These are phyloP conservation scores for Eupithecia pulchellata DNA, from an alignment of 2,888 invertebrate genomes.

Conservation along the genomic window DNA sequence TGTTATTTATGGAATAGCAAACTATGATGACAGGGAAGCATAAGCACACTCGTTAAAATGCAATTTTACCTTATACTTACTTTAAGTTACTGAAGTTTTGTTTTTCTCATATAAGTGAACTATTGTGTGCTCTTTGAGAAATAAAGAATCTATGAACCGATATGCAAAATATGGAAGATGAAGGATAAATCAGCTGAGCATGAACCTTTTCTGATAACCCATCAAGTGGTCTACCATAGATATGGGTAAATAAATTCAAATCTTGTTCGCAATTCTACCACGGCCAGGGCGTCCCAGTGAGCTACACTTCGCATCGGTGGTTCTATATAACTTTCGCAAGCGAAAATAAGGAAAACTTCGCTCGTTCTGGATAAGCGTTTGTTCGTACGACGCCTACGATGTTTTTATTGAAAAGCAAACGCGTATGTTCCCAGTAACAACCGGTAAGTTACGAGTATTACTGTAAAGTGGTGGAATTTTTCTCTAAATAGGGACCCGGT, in stretches of 20 bases:
- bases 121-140: too few species aligned
- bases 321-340: not conserved
- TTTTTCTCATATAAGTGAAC: too few species aligned
- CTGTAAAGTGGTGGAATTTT: conserved; percentile 10
- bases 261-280: not conserved
- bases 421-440: not conserved
- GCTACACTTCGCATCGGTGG: not conserved
- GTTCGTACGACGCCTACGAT: not conserved
- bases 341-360: not conserved
- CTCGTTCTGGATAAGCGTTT: not conserved
- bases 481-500: conserved; percentile 33
- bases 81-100: too few species aligned
- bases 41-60: too few species aligned
- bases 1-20: too few species aligned
- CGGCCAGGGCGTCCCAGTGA: not conserved
- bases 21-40: too few species aligned
- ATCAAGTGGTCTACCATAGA: not conserved
- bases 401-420: not conserved
- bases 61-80: too few species aligned
- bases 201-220: too few species aligned
- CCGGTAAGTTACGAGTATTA: not conserved
- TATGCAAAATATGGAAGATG: too few species aligned
- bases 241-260: not conserved
- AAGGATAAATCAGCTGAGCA: too few species aligned
- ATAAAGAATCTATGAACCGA: too few species aligned